Evolutionary conservation across 2,113 vertebrate genomes (phyloP), one percentile per base, ranked within the genome.

Genomic region (Lates calcarifer): DNA sequence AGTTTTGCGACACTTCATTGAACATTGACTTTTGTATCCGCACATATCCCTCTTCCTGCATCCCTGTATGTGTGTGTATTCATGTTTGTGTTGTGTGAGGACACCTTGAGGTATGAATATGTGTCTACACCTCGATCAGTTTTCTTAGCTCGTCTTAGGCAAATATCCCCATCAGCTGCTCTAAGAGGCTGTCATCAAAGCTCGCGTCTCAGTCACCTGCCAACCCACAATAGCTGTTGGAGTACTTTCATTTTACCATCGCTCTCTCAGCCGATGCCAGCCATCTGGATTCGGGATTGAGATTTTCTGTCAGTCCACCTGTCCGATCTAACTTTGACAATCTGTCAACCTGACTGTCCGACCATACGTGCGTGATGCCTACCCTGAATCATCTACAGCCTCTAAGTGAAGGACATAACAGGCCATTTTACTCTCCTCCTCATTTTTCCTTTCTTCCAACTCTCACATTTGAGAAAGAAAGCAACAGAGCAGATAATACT

Each of bases 251-350:
- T 57, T 71, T 49, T 35, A 12, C n/a, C 61, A 39, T 51, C 29
- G 6, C 29, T 51, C 53, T 66, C 15, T 49, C 9, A 17, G 24
- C 35, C 9, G 26, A n/a, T 11, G 43, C 37, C 29, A 60, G 20
- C 37, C 74, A 71, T 62, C 53, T 74, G 74, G 29, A 71, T 53
- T 61, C 31, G 9, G 43, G 47, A 79, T 67, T 29, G 47, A n/a
- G 18, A 61, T 78, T 53, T 56, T 35, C 43, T 61, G 3, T 81
- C 37, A 5, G 1, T 35, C 35, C n/a, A 51, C 51, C 22, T 79
- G 28, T 79, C 26, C 62, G 15, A 37, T 75, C 43, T 62, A 55
- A 60, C 6, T 75, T 31, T 29, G 28, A 31, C 45, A 61, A 13
- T 70, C 24, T 29, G 14, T 53, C 13, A 7, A 4, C 15, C 6